A percentile compares a stretch with the other conserved stretches of the same genome.
These are phyloP conservation scores for Mongoloraphidia duomilia DNA, from an alignment of 2,888 invertebrate genomes.

Conservation along the genomic window DNA sequence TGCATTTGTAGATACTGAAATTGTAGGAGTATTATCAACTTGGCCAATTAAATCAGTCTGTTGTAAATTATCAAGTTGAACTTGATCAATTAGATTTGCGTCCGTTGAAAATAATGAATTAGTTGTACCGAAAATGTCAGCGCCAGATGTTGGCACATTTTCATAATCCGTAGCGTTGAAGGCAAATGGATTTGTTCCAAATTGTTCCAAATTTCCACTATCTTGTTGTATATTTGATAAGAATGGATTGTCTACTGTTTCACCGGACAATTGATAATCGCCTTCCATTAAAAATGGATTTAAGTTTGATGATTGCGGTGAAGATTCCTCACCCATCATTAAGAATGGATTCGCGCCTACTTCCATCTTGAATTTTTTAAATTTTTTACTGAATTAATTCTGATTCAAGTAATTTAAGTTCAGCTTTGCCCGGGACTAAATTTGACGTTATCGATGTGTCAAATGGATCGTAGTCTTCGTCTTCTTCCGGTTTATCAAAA, in stretches of 20 bases:
- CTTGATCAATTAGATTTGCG: not conserved
- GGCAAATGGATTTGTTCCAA: conserved; percentile 51
- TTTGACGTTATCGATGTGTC: conserved; percentile 68
- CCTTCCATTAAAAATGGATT: conserved; percentile 55
- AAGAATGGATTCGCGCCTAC: conserved; percentile 62
- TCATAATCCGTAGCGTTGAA: conserved; percentile 29
- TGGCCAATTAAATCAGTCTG: conserved; percentile 4
- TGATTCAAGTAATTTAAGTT: conserved; percentile 62
- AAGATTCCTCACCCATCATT: conserved; percentile 51
- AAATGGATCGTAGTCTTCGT: conserved; percentile 55
- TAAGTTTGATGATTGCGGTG: conserved; percentile 35
- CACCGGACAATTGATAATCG: conserved; percentile 21
- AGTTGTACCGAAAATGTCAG: conserved; percentile 19
- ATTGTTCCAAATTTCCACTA: too few relatives aligned
- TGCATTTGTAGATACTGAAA: conserved; percentile 2
- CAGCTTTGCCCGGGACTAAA: conserved; percentile 61
- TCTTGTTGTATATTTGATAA: conserved; percentile 21
- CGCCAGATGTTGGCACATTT: conserved; percentile 7
- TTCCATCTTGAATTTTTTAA: conserved; percentile 35
- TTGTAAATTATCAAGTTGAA: not conserved
- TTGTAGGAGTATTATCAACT: conserved; percentile 8
- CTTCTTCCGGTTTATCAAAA: conserved; percentile 11
- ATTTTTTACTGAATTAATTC: conserved; percentile 40
- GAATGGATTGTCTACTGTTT: conserved; percentile 52
- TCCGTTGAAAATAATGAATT: conserved; percentile 11